Conservation (phyloP, 30 jellyfish, hydroid and myxozoan species). For the Turritopsis rubra region DNA sequence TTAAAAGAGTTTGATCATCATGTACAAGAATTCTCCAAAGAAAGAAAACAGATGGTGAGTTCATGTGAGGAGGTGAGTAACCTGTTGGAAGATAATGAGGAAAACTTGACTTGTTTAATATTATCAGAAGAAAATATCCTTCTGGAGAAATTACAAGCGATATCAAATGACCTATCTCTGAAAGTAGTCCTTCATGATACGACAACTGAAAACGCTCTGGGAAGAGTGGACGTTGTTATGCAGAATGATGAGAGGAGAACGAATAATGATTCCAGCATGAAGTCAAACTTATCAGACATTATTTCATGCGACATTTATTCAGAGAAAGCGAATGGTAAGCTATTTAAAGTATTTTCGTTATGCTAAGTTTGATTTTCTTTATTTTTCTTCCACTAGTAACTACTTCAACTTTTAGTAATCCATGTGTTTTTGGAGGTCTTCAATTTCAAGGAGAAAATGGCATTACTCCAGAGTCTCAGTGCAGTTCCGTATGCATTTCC, state of each 20-base stretch:
- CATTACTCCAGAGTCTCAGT: too few species aligned
- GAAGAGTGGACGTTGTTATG: not conserved
- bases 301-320: not conserved
- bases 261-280: not conserved
- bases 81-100: not conserved
- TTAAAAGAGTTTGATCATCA: not conserved
- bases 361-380: too few species aligned
- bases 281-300: not conserved
- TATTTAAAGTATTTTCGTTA: too few species aligned
- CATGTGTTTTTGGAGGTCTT: too few species aligned
- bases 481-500: too few species aligned
- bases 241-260: not conserved
- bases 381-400: too few species aligned
- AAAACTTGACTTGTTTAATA: too few species aligned
- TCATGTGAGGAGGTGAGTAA: not conserved
- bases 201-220: not conserved
- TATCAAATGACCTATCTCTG: not conserved
- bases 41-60: not conserved
- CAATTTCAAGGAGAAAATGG: too few species aligned
- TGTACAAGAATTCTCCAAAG: not conserved
- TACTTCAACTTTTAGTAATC: too few species aligned
- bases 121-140: not conserved
- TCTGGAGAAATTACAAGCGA: not conserved
- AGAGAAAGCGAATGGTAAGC: not conserved
- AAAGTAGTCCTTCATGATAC: not conserved